Percentiles rank a stretch among this genome's conserved stretches.
phyloP scores from a whole-genome alignment of 2,113 vertebrate genomes.

The Oxyura jamaicensis region DNA sequence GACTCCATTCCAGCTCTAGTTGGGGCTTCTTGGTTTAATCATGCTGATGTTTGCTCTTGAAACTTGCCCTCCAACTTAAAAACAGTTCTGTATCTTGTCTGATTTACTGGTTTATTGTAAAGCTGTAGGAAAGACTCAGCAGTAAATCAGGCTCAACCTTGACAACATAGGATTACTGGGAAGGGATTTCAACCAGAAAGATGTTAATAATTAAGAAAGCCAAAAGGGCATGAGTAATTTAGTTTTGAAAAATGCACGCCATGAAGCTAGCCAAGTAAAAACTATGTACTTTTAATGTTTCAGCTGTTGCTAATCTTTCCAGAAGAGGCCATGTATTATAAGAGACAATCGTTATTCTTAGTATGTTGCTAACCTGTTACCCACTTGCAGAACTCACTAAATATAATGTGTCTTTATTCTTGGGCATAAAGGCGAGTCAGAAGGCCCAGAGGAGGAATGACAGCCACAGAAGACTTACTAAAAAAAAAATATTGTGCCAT shows the following conservation, averaged over 20 bases:
- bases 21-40: constrained; percentile 17
- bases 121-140: constrained; percentile 21
- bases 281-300: constrained; percentile 62
- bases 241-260: constrained; percentile 62
- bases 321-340: constrained; percentile 51
- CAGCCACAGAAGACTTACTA: neutral
- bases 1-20: neutral
- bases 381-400: neutral
- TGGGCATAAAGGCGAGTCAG: neutral
- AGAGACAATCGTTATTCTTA: constrained; percentile 34
- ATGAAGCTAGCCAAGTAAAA: constrained; percentile 62
- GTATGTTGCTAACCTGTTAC: neutral
- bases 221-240: constrained; percentile 64
- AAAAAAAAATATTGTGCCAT: neutral
- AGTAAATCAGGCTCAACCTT: constrained; percentile 40
- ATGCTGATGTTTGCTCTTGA: neutral
- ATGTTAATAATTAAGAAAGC: constrained; percentile 76
- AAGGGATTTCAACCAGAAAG: constrained; percentile 53
- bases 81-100: constrained; percentile 4
- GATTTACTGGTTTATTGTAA: constrained; percentile 11
- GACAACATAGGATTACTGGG: constrained; percentile 24
- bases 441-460: neutral
- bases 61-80: constrained; percentile 9
- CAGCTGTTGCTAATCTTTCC: constrained; percentile 56
- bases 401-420: neutral